Evolutionary conservation across 2,113 vertebrate genomes (phyloP), one percentile per base, ranked within the genome.

Genomic region (Cranoglanis bouderius): DNA sequence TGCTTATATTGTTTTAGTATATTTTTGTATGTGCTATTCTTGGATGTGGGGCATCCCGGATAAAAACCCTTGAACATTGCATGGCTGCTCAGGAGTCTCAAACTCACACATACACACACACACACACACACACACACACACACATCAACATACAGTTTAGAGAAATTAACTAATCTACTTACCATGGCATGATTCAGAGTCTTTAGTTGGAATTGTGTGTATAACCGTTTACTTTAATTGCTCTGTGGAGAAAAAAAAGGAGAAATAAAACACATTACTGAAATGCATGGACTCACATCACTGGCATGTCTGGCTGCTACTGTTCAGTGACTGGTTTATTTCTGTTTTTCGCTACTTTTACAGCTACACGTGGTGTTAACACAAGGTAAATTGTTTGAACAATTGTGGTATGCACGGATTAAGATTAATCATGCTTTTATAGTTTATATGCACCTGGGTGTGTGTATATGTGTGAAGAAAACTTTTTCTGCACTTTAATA

Each of bases 1-100:
- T 55, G 83, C 43, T 53, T 77, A 84, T 83, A 88, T 65, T 78
- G 82, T 85, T 89, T 81, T 43, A 67, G 61, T 81, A 84, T 77
- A 57, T 81, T 89, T 67, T 51, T 55, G 40, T 43, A 70, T 14
- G 4, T 8, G 2, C 83, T 85, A 85, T 89, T 85, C 63, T 85
- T 67, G 35, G 43, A 85, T 38, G 4, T 38, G 53, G 51, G 80
- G 80, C 53, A 82, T 38, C 78, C 78, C 61, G 12, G 72, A 85
- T 72, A 61, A 57, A 82, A 84, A 78, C 13, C 4, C 24, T 51
- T 59, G n/a, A 78, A 84, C 32, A 75, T 5, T 88, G 82, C 10
- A 10, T 63, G 16, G 53, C 55, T 74, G 72, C 46, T 70, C 59
- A 63, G 43, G 32, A 88, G 14, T 55, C 53, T 32, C 19, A 16